Base-by-base conservation (phyloP, 2,113 vertebrate genomes). In the Passer montanus region DNA sequence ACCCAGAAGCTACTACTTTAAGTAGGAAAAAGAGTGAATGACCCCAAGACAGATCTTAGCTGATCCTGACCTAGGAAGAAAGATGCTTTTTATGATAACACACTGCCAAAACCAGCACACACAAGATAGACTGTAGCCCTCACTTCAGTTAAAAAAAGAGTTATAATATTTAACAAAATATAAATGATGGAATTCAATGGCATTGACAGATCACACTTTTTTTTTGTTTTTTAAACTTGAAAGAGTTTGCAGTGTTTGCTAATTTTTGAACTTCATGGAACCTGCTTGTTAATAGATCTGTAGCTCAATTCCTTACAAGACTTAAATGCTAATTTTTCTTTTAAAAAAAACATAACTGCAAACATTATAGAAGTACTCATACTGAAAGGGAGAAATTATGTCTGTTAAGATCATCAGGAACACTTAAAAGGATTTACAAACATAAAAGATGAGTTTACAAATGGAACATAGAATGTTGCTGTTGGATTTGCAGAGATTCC, bases 401-500 rank as follows among this genome's bases (percentile, higher is more conserved):
- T 49, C 35, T 73, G 55, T 69, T 69, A 84, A 90, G 68, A 89
- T 66, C 22, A 94, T 56, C 28, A 77, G 43, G 15, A 94, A 16
- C 41, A 91, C 59, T 83, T 49, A 53, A 82, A 86, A 90, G 20
- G 24, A 83, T 84, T 94, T 88, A 62, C 27, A 92, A 85, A 88
- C 70, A 83, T 44, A 85, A 84, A 23, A 82, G 67, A 43, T 0
- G 1, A 79, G 27, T 90, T 90, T 79, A 88, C 24, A 94, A 89
- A 84, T 10, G 2, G 16, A 28, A 53, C 18, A 91, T 2, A 43
- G 87, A 87, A 91, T 33, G 12, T 41, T 94, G 31, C 37, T 6
- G 0, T 72, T 87, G 49, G 31, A 82, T 93, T 77, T 94, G 37
- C 33, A 78, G 78, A 55, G 14, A 90, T 80, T 64, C n/a, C n/a